Evolutionary conservation across 2,113 vertebrate genomes (phyloP), one percentile per base, ranked within the genome.

Genomic region (Prinia subflava): DNA sequence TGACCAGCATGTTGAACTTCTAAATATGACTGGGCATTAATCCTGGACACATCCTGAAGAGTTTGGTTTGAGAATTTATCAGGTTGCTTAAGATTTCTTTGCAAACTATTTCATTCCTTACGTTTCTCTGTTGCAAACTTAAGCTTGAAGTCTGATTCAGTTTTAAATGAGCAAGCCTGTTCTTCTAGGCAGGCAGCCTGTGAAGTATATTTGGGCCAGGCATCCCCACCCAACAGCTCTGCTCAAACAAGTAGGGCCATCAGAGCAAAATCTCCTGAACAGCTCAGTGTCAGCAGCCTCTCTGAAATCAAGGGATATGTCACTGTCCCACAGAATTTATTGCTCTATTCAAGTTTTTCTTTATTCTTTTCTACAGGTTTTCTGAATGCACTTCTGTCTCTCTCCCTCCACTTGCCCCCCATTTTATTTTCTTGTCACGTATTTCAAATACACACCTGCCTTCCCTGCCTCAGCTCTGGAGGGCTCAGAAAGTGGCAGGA

Each of bases 81-180:
- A 13, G 21, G 44, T 56, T 59, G 22, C 35, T 52, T 33, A 30
- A 63, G 79, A 57, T 42, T 52, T 56, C 50, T 75, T 62, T 70
- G 35, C 57, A 67, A 80, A 89, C 37, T 12, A 28, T 63, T 91
- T 79, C 0, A 47, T 89, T 92, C 74, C 50, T 82, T 49, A 15
- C 2, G 35, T 44, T 70, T 27, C 76, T 65, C 71, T 87, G 41
- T 39, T 85, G 83, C 57, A 88, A 87, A 93, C 83, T 60, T 28
- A 89, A 94, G 42, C 83, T 68, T 2, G 3, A 94, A 94, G 65
- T 33, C 84, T 56, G 81, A 87, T 90, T 90, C 85, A 93, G 21
- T 92, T 91, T 92, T 71, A 92, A 86, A 95, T 83, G 69, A 95
- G 85, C 87, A 75, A 95, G 95, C 91, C 95, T 97, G 92, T 95